Evolutionary conservation across 2,797 vertebrate genomes (phyloP), one percentile per base, ranked within the genome.

Genomic region (Tinamus major): DNA sequence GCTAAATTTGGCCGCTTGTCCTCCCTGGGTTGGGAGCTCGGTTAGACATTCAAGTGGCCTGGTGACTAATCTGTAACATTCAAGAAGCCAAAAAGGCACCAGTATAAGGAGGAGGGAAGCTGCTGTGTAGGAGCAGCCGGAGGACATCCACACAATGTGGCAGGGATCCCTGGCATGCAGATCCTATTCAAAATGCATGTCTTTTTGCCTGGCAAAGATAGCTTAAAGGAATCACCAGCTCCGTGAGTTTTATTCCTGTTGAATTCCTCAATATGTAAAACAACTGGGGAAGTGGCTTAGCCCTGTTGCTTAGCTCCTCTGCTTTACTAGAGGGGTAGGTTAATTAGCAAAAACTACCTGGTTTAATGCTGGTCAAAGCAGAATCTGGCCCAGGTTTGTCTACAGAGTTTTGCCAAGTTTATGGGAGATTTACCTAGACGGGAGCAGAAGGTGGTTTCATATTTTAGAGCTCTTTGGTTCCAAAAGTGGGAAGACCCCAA

Each of bases 221-320:
- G 55, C 31, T 56, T 12, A 49, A 49, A 55, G 51, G 0, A 8
- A 9, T 20, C 48, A 7, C 18, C 12, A 69, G 3, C 24, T 44
- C 53, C 1, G 0, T 5, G 15, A 87, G 13, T n/a, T 35, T 41
- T 8, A 9, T 4, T n/a, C 15, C 6, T 80, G 44, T 79, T 6
- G 31, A 65, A 15, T 72, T 81, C 44, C 44, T 65, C 51, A 14
- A 2, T 13, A 4, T 4, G n/a, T 29, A 59, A 79, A 79, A 42
- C 4, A 4, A 1, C 41, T 19, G 19, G 9, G 27, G 46, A 42
- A 69, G 58, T 10, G 2, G 13, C 39, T 79, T 31, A 10, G 10
- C 6, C 6, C 13, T n/a, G 4, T 6, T 29, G 31, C 3, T 75
- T 37, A 86, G 16, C 14, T 42, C 5, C 26, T 63, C 17, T 42